Evolutionary conservation across 2,797 vertebrate species (phyloP).

Genomic region (Aphelocoma californica): DNA sequence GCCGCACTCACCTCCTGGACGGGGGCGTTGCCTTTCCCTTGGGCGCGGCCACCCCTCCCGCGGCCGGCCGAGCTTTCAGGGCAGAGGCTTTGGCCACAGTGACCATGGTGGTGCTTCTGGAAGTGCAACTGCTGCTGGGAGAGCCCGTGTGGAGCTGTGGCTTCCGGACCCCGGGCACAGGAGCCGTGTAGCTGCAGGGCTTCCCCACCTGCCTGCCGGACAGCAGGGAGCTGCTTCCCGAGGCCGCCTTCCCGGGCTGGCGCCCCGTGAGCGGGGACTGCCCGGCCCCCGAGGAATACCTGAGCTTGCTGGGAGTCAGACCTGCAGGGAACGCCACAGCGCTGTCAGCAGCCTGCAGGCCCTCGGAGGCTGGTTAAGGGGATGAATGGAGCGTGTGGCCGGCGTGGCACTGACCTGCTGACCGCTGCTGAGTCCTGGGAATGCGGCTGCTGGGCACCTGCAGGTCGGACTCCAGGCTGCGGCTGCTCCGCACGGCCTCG

Average conservation of each 20-base stretch:
- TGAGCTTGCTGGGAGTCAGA: conserved; percentile 79
- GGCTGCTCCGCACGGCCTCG: conserved; percentile 89
- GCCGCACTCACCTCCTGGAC: conserved; percentile 77
- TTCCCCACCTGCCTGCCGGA: conserved; percentile 77
- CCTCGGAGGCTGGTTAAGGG: accelerated
- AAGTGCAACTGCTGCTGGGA: conserved; percentile 62
- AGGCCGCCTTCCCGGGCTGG: conserved; percentile 81
- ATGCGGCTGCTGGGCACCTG: conserved; percentile 89
- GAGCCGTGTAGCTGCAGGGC: conserved; percentile 72
- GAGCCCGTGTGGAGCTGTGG: conserved; percentile 70
- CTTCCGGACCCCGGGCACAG: conserved; percentile 69
- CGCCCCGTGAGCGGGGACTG: conserved; percentile 81
- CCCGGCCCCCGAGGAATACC: conserved; percentile 71
- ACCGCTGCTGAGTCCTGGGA: conserved; percentile 85
- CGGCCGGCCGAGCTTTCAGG: conserved; percentile 64
- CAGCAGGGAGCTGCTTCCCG: conserved; percentile 75
- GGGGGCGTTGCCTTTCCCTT: conserved; percentile 81
- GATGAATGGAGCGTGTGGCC: accelerated
- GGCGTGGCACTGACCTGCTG: conserved; percentile 73
- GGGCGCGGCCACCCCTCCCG: conserved; percentile 60
- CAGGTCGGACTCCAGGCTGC: conserved; percentile 92
- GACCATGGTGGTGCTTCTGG: conserved; percentile 60
- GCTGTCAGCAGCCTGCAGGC: neutral
- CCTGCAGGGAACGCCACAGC: conserved; percentile 47
- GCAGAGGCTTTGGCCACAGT: conserved; percentile 65